Conservation (phyloP, 2,113 vertebrate species). For the Saimiri boliviensis region DNA sequence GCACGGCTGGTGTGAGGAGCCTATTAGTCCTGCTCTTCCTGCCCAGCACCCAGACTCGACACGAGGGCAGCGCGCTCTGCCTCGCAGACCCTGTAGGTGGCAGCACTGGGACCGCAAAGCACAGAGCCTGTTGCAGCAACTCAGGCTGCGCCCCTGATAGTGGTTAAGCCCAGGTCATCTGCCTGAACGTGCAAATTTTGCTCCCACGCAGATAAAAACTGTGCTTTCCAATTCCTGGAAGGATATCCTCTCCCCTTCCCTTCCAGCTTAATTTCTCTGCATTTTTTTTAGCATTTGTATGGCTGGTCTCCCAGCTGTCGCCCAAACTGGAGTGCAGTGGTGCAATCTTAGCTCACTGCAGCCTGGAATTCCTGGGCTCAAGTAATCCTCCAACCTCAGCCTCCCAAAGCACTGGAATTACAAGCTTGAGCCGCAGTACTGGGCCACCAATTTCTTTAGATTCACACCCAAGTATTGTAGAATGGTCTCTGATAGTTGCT, state of each 20-base stretch:
- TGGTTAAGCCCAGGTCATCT: fast-evolving
- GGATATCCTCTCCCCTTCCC: background rate
- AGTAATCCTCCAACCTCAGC: too few relatives aligned
- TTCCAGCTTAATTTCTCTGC: background rate
- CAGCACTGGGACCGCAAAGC: constrained; percentile 40
- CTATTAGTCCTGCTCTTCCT: too few relatives aligned
- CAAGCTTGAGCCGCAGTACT: too few relatives aligned
- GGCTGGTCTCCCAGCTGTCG: background rate
- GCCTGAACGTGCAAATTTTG: fast-evolving
- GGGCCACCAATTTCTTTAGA: background rate
- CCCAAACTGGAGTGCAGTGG: too few relatives aligned
- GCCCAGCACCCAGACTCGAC: background rate
- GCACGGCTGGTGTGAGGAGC: background rate
- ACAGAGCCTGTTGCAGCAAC: fast-evolving
- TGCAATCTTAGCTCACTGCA: too few relatives aligned
- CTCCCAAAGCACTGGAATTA: too few relatives aligned
- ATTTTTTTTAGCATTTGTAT: background rate
- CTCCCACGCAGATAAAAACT: background rate
- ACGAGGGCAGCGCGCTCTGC: background rate
- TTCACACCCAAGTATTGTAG: background rate
- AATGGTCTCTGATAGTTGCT: background rate
- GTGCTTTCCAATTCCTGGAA: background rate
- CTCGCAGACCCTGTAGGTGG: constrained; percentile 76
- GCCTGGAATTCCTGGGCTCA: too few relatives aligned
- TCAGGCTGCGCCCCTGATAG: fast-evolving